Evolutionary conservation across 2,797 vertebrate genomes (phyloP).

Genomic region (Liparis tanakae): DNA sequence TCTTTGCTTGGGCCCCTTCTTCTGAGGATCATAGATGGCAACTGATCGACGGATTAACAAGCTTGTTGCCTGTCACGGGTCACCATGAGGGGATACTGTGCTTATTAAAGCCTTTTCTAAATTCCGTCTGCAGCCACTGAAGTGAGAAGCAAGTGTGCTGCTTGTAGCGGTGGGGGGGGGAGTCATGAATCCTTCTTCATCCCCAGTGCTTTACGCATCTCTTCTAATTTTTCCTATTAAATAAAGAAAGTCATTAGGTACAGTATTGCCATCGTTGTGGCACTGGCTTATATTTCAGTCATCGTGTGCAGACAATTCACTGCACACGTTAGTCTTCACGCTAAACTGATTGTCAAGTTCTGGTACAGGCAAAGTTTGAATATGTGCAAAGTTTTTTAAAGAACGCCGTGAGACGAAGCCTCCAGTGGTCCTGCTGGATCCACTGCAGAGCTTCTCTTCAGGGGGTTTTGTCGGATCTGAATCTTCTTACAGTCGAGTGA

Average conservation of each 20-base stretch:
- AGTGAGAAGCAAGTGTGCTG: slow-evolving; percentile 38
- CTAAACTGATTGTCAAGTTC: slow-evolving; percentile 80
- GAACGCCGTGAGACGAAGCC: slow-evolving; percentile 52
- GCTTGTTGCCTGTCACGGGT: slow-evolving; percentile 47
- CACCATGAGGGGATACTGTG: slow-evolving; percentile 52
- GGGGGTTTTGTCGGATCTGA: slow-evolving; percentile 38
- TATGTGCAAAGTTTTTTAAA: slow-evolving; percentile 70
- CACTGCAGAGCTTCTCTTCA: slow-evolving; percentile 58
- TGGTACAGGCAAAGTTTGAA: slow-evolving; percentile 72
- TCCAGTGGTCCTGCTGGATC: slow-evolving; percentile 55
- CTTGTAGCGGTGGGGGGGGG: slow-evolving; percentile 12
- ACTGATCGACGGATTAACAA: slow-evolving; percentile 40
- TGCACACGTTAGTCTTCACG: slow-evolving; percentile 55
- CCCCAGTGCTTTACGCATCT: slow-evolving; percentile 35
- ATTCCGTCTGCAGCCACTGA: slow-evolving; percentile 48
- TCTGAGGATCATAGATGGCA: slow-evolving; percentile 44
- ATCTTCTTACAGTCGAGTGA: slow-evolving; percentile 69
- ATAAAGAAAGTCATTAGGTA: slow-evolving; percentile 56
- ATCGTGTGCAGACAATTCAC: slow-evolving; percentile 40
- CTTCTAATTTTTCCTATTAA: slow-evolving; percentile 44
- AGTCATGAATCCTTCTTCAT: slow-evolving; percentile 41
- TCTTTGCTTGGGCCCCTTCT: slow-evolving; percentile 36
- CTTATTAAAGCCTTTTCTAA: slow-evolving; percentile 55
- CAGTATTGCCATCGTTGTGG: slow-evolving; percentile 69
- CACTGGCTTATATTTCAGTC: slow-evolving; percentile 71